A percentile compares a stretch with the other conserved stretches of the same genome.
Evolutionary conservation across 2,113 vertebrate genomes (phyloP).

Genomic region (Antidorcas marsupialis): DNA sequence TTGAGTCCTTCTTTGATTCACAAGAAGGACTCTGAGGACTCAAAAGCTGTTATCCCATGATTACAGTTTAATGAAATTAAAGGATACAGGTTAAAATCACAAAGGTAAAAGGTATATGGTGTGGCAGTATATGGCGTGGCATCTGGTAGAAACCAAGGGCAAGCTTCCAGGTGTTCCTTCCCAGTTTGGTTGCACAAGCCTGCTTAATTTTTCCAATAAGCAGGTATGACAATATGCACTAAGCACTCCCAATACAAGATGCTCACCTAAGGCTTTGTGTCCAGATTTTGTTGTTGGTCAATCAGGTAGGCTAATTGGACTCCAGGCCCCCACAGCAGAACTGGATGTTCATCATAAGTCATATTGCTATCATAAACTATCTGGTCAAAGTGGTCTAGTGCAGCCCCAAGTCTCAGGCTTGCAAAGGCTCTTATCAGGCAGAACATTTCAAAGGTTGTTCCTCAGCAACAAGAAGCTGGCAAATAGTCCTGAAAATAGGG

Average conservation of each 20-base stretch:
- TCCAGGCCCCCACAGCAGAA: neutral
- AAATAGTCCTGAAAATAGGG: neutral
- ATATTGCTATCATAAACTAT: neutral
- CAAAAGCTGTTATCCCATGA: neutral
- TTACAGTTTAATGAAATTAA: neutral
- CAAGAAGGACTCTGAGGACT: neutral
- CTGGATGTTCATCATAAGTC: neutral
- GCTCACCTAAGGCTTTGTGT: neutral
- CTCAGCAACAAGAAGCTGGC: neutral
- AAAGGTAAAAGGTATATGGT: neutral
- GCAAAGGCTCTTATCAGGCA: neutral
- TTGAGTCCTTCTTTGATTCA: neutral
- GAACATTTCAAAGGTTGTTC: neutral
- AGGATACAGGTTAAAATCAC: neutral
- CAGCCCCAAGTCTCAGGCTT: neutral
- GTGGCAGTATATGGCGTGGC: fast-evolving
- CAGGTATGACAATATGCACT: neutral
- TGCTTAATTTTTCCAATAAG: neutral
- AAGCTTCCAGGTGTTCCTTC: neutral
- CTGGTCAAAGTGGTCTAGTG: neutral
- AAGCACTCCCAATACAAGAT: neutral
- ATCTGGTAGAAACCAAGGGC: neutral
- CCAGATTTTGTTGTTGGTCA: neutral
- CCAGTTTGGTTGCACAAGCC: neutral
- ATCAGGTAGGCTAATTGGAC: neutral